Conservation (phyloP, 2,113 vertebrate species). For the Pao palembangensis region DNA sequence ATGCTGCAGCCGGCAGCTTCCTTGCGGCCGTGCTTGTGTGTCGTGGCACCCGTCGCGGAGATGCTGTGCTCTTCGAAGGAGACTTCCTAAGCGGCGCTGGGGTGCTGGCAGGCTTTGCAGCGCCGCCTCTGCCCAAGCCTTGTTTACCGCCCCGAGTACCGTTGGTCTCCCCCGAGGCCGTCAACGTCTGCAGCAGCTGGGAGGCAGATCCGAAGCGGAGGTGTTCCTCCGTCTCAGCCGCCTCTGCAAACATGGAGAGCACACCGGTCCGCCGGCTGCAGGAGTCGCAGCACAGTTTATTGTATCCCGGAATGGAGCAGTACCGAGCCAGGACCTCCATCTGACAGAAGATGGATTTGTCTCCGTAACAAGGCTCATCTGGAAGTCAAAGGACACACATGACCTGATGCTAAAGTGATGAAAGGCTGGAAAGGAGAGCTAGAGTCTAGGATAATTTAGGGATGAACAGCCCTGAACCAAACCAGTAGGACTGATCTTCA, state of each 20-base stretch:
- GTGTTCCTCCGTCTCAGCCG: conserved; percentile 69
- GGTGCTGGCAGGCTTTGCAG: conserved; percentile 30
- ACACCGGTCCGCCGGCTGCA: conserved; percentile 78
- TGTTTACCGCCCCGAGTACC: conserved; percentile 42
- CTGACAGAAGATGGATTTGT: conserved; percentile 98
- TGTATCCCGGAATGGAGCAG: conserved; percentile 95
- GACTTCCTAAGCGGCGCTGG: conserved; percentile 44
- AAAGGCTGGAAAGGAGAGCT: background rate
- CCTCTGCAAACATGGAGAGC: conserved; percentile 69
- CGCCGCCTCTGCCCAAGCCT: conserved; percentile 18
- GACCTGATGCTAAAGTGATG: background rate
- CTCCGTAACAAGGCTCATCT: conserved; percentile 91
- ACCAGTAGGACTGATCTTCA: too few species aligned
- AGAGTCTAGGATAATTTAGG: background rate
- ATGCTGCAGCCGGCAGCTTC: conserved; percentile 7
- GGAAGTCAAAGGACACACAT: conserved; percentile 54
- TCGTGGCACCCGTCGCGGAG: conserved; percentile 35
- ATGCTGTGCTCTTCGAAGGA: conserved; percentile 46
- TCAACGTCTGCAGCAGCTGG: conserved; percentile 51
- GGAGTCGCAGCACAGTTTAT: conserved; percentile 91
- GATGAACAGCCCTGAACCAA: too few species aligned
- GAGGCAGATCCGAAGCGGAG: conserved; percentile 68
- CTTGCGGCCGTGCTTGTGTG: conserved; percentile 20
- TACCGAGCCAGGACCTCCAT: conserved; percentile 95
- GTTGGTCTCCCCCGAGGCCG: conserved; percentile 41